Base-by-base conservation (phyloP, 2,888 invertebrate genomes). In the Osmoderma eremita region DNA sequence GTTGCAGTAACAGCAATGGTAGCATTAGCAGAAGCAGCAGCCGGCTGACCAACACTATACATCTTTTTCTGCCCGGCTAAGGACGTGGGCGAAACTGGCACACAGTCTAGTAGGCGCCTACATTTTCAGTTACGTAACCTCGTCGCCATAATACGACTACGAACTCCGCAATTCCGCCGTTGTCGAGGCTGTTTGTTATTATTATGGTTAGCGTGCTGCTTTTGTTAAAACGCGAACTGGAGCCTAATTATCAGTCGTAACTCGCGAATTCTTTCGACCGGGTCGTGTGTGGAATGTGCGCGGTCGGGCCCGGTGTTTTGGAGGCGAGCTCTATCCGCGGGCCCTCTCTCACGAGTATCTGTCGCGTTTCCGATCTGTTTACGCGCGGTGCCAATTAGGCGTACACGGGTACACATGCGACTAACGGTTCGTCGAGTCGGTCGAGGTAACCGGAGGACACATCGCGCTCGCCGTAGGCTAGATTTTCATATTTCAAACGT, bases 61-160 rank as follows among this genome's bases (percentile, higher is more conserved):
- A 30, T 51, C 24, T 10, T 24, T 24, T 51, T 15, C 13, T 30
- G 24, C 5, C 10, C 56, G 56, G 22, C 53, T 66, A 54, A 45
- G 3, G 38, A 66, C 61, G 72, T 72, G 71, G 72, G 72, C 71
- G 72, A 68, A 66, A 65, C 66, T 56, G 41, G 56, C 41, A 56
- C 56, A 39, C 56, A 56, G 56, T 56, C 71, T 65, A 69, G 68
- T 62, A 65, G 72, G 72, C 72, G 72, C 72, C 72, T 72, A 68
- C 70, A 68, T 70, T 70, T 42, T 38, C 65, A 67, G 69, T 72
- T 72, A 72, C 68, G 68, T 69, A 72, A 72, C 72, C 24, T 56
- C 50, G 15, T 24, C 50, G 48, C 20, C 48, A 20, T 51, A 4
- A 30, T 30, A 5, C 30, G 30, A 5, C 30, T 30, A 10, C 30